phyloP scores from a whole-genome alignment of 2,113 vertebrate genomes.

The Periophthalmodon schlosseri region DNA sequence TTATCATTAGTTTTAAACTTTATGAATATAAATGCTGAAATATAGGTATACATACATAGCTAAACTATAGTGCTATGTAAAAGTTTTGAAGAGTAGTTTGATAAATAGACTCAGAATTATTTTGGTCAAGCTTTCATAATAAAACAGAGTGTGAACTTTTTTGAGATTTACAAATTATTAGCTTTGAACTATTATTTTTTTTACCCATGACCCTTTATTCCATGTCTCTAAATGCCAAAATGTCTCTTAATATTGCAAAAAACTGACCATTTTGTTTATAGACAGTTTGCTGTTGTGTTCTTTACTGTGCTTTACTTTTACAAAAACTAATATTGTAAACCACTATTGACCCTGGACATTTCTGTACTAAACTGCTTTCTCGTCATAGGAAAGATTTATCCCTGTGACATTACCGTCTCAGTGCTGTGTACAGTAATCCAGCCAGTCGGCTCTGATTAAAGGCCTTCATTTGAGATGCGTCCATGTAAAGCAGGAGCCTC shows the following conservation, averaged over 20 bases:
- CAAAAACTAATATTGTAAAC: slow-evolving; percentile 20
- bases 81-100: background rate
- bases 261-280: background rate
- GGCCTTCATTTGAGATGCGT: slow-evolving; percentile 77
- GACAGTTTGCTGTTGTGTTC: no score
- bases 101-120: no score
- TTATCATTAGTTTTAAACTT: background rate
- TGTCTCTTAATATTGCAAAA: background rate
- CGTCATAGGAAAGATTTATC: slow-evolving; percentile 73
- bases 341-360: slow-evolving; percentile 31
- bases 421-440: slow-evolving; percentile 55
- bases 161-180: background rate
- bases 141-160: background rate
- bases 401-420: slow-evolving; percentile 65
- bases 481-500: slow-evolving; percentile 77
- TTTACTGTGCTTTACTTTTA: slow-evolving; percentile 4
- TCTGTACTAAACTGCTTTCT: slow-evolving; percentile 12
- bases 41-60: background rate
- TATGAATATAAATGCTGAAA: background rate
- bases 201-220: no score
- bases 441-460: slow-evolving; percentile 76
- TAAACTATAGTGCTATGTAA: background rate
- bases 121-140: no score
- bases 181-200: background rate
- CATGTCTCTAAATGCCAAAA: no score